Evolutionary conservation across 2,888 invertebrate genomes (phyloP).

Genomic region (Leptopterna dolabrata): DNA sequence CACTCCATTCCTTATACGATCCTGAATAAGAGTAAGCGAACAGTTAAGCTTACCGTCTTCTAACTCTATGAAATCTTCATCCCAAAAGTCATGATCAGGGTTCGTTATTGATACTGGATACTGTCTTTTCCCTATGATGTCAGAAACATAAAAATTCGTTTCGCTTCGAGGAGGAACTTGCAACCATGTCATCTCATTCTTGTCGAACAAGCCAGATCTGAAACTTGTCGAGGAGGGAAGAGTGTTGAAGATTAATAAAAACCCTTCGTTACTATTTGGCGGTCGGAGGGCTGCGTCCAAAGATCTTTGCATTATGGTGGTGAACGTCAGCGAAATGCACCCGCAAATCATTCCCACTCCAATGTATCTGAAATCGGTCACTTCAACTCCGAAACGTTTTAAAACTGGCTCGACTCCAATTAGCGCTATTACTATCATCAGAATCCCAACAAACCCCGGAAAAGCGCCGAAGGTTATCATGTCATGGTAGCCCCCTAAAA

Average conservation of each 20-base stretch:
- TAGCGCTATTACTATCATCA: neutral
- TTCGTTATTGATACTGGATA: conserved; percentile 5
- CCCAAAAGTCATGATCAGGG: neutral
- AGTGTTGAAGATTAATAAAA: neutral
- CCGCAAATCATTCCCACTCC: conserved; percentile 10
- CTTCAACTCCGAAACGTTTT: neutral
- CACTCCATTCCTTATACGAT: too few species aligned
- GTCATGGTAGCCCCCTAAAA: neutral
- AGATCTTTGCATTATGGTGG: neutral
- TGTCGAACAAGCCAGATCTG: neutral
- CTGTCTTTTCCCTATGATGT: neutral
- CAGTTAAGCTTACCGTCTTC: neutral
- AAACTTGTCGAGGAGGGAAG: neutral
- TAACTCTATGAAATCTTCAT: neutral
- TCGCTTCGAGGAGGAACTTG: neutral
- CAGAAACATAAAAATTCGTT: neutral
- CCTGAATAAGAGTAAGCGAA: too few species aligned
- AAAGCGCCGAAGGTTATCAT: neutral
- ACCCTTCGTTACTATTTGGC: neutral
- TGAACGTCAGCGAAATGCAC: neutral
- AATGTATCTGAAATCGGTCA: conserved; percentile 8
- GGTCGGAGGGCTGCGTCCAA: neutral
- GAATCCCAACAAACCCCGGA: neutral
- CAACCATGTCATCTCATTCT: neutral
- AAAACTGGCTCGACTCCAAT: neutral